Conservation (phyloP, 1,140 invertebrate species). For the Muscidifurax raptorellus region DNA sequence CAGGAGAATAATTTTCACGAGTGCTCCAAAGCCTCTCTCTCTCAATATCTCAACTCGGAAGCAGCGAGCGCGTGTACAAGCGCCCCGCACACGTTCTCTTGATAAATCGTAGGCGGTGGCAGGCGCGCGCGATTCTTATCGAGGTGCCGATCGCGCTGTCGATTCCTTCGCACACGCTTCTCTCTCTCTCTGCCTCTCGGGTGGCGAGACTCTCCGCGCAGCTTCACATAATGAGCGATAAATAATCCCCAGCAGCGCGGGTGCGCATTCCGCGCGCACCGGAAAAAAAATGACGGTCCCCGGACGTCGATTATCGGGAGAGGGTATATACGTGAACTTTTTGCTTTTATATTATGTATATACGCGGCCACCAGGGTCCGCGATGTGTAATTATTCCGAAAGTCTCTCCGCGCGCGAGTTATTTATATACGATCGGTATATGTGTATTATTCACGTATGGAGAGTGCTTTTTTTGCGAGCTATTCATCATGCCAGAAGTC, state of each 20-base stretch:
- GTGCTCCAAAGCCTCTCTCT: neutral
- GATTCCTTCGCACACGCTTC: conserved; percentile 58
- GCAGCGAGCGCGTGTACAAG: neutral
- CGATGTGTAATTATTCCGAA: no score
- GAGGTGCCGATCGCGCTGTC: conserved; percentile 67
- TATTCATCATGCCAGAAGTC: neutral
- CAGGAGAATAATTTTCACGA: neutral
- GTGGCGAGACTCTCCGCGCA: conserved; percentile 12
- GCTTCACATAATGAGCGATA: conserved; percentile 69
- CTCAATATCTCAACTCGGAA: neutral
- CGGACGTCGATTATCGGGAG: conserved; percentile 35
- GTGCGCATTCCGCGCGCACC: conserved; percentile 46
- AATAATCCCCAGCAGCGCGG: conserved; percentile 62
- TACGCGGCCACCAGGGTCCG: no score
- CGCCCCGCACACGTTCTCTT: conserved; percentile 39
- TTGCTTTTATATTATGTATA: neutral
- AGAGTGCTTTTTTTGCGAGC: no score
- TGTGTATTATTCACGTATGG: no score
- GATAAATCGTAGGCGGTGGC: conserved; percentile 69
- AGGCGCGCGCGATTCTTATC: conserved; percentile 66
- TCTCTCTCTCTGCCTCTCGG: conserved; percentile 47
- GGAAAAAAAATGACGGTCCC: neutral
- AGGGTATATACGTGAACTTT: neutral
- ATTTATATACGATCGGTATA: no score
- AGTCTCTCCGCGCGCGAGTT: no score